Percentiles rank a stretch among this genome's conserved stretches.
Evolutionary conservation across 2,888 invertebrate species (phyloP).

Genomic region (Amiota minor): DNA sequence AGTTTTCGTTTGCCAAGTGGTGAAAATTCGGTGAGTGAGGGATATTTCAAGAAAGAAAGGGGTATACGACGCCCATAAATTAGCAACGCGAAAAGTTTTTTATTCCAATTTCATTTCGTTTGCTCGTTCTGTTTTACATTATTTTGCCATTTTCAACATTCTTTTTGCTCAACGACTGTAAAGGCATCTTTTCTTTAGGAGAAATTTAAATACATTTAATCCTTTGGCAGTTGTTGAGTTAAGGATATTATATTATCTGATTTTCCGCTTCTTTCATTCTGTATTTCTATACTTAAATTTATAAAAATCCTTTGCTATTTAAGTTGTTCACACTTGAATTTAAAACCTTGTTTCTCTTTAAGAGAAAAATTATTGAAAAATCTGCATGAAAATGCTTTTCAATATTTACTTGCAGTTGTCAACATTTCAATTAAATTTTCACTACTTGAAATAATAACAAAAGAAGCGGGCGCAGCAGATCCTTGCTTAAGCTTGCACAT

Average conservation of each 20-base stretch:
- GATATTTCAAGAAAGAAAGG: conserved; percentile 54
- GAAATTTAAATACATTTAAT: conserved; percentile 64
- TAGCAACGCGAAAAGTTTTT: conserved; percentile 57
- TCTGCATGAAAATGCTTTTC: neutral
- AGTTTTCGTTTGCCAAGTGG: conserved; percentile 27
- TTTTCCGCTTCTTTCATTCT: neutral
- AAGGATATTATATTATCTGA: neutral
- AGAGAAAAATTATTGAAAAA: neutral
- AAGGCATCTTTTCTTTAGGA: conserved; percentile 18
- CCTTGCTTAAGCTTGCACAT: conserved; percentile 43
- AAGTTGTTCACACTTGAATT: too few species aligned
- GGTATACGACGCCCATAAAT: conserved; percentile 57
- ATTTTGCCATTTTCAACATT: conserved; percentile 28
- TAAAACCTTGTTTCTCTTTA: too few species aligned
- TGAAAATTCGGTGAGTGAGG: neutral
- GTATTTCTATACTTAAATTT: conserved; percentile 19
- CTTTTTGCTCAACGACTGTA: neutral
- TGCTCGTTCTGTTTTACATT: conserved; percentile 32
- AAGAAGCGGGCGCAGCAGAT: conserved; percentile 49
- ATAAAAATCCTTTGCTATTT: too few species aligned
- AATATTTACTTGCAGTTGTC: conserved; percentile 4
- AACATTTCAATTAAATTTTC: conserved; percentile 61
- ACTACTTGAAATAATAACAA: neutral
- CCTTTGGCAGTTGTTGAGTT: conserved; percentile 41
- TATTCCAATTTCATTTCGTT: conserved; percentile 13